Conservation (phyloP, 2,888 invertebrate genomes). For the Acronicta alni region DNA sequence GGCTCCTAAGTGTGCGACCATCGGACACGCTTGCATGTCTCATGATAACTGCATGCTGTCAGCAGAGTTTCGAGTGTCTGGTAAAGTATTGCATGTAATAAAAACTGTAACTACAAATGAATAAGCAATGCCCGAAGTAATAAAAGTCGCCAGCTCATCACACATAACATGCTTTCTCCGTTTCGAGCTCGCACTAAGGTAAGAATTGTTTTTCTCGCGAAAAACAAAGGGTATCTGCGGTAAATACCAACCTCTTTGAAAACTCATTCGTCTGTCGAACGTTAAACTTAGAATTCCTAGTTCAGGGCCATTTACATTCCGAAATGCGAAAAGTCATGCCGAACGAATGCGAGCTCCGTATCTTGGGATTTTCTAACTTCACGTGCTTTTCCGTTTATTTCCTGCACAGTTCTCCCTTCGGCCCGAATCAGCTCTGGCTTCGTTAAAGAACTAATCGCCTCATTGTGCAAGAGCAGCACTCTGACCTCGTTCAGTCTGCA, state of each 20-base stretch:
- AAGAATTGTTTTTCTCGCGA: slow-evolving; percentile 39
- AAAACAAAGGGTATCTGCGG: slow-evolving; percentile 53
- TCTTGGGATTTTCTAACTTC: slow-evolving; percentile 65
- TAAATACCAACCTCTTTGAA: slow-evolving; percentile 55
- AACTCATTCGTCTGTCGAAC: slow-evolving; percentile 58
- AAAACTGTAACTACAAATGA: slow-evolving; percentile 9
- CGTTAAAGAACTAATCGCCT: slow-evolving; percentile 78
- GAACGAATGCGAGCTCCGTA: slow-evolving; percentile 55
- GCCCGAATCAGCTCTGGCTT: slow-evolving; percentile 60
- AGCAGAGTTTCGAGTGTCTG: slow-evolving; percentile 7
- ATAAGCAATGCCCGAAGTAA: slow-evolving; percentile 32
- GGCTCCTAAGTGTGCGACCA: slow-evolving; percentile 32
- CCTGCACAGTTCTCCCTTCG: slow-evolving; percentile 46
- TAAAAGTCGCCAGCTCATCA: slow-evolving; percentile 34
- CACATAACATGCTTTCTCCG: slow-evolving; percentile 28
- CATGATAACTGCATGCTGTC: background rate
- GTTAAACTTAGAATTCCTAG: slow-evolving; percentile 58
- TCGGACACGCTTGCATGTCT: slow-evolving; percentile 17
- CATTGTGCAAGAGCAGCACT: slow-evolving; percentile 73
- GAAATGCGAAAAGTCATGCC: slow-evolving; percentile 64
- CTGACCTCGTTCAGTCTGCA: slow-evolving; percentile 66
- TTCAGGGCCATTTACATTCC: slow-evolving; percentile 64
- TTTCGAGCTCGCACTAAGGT: slow-evolving; percentile 30
- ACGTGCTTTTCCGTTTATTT: slow-evolving; percentile 58
- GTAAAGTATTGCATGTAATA: slow-evolving; percentile 7